Base-by-base conservation (phyloP, 2,113 vertebrate species). In the Rhinogobius similis region DNA sequence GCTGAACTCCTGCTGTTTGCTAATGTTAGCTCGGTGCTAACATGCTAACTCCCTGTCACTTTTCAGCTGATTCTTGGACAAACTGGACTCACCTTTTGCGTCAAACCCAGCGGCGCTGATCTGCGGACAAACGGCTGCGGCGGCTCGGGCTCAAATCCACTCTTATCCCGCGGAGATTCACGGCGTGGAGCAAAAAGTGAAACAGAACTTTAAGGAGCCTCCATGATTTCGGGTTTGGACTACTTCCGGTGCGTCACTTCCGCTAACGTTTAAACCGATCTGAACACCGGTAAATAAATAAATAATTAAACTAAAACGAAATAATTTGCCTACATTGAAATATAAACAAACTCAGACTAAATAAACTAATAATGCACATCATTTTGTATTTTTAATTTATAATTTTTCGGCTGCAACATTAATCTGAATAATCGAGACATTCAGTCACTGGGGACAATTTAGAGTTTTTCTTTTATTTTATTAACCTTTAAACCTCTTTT, bases 181-280 rank as follows among this genome's bases (percentile, higher is more conserved):
- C 9, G 43, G 16, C 77, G 81, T 85, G 72, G n/a, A 77, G 74
- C 70, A 65, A 63, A 75, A 66, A 77, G 62, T 73, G 55, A 74
- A 67, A 68, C 44, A 39, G 43, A 88, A 88, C 75, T 90, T 89
- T 81, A 26, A 20, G 24, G 18, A 23, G 63, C 59, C 18, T 56
- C 41, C 68, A 64, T 43, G 32, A 24, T 53, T 18, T 24, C n/a
- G 50, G 41, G 20, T 4, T 11, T 2, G 4, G 67, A 5, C 46
- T 48, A 79, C 77, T 76, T 84, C 82, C 70, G 71, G 0, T 3
- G 27, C 66, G 67, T 75, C 72, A 75, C 41, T 32, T 10, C 27
- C 58, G 14, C 24, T 32, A 36, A n/a, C 20, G 6, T 61, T 18
- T 46, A 46, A 46, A 46, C 3, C 32, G 32, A 36, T 36, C 32